Conservation (phyloP, 2,113 vertebrate species). For the Cavia porcellus region DNA sequence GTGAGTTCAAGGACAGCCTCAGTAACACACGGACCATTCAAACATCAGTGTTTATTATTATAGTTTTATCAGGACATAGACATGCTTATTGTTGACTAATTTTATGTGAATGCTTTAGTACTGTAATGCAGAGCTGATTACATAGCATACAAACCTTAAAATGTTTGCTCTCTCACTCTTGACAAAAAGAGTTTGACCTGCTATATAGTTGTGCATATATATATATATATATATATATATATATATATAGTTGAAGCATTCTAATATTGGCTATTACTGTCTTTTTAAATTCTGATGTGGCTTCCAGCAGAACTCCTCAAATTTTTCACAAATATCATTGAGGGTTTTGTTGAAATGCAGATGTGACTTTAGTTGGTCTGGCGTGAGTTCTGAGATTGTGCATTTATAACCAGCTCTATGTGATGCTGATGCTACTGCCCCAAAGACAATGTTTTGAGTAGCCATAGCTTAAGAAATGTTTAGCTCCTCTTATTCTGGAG, state of each 20-base stretch:
- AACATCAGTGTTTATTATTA: background rate
- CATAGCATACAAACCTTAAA: background rate
- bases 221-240: too few species aligned
- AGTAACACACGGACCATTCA: background rate
- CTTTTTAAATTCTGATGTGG: background rate
- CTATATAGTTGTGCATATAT: too few species aligned
- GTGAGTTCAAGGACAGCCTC: background rate
- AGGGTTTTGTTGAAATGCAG: background rate
- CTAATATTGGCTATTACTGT: background rate
- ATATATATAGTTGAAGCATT: background rate
- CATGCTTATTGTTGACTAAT: background rate
- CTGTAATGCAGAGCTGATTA: background rate
- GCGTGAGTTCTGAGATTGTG: fast-evolving
- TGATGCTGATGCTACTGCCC: background rate
- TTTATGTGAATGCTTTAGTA: background rate
- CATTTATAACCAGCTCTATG: background rate
- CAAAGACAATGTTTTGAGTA: background rate
- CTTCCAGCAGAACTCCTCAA: background rate
- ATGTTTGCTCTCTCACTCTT: background rate
- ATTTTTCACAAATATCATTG: background rate
- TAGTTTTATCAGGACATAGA: background rate
- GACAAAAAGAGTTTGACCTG: background rate
- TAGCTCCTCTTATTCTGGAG: background rate
- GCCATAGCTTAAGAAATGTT: background rate
- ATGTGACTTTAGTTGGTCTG: background rate